Conservation (phyloP, 2,888 invertebrate species). For the Volucella inflata region DNA sequence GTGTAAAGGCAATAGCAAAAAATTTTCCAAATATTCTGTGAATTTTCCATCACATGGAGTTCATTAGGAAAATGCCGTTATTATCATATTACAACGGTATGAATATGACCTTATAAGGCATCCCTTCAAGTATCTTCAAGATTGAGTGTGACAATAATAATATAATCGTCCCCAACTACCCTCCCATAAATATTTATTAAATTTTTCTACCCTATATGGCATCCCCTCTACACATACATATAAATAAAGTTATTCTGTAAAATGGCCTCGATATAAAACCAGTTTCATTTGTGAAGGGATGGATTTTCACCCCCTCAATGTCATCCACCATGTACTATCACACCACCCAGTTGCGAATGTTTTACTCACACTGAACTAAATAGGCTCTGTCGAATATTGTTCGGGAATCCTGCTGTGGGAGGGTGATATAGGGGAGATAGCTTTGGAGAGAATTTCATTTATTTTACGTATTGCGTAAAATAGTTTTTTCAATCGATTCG, state of each 20-base stretch:
- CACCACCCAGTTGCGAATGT: conserved; percentile 13
- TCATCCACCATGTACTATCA: neutral
- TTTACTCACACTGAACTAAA: conserved; percentile 11
- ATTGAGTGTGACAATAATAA: conserved; percentile 54
- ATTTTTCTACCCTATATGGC: conserved; percentile 2
- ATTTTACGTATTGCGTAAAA: conserved; percentile 20
- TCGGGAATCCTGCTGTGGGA: neutral
- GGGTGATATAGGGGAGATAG: neutral
- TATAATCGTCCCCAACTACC: conserved; percentile 6
- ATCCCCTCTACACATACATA: neutral
- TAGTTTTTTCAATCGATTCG: conserved; percentile 41
- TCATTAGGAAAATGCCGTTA: conserved; percentile 51
- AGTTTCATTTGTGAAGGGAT: conserved; percentile 24
- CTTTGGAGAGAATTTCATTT: conserved; percentile 22
- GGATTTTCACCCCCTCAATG: neutral
- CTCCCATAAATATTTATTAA: conserved; percentile 31
- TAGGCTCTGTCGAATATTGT: neutral
- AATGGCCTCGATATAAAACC: conserved; percentile 63
- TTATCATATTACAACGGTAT: conserved; percentile 42
- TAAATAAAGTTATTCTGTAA: conserved; percentile 17
- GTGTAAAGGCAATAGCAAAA: neutral
- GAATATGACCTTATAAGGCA: conserved; percentile 43
- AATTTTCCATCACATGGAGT: conserved; percentile 37
- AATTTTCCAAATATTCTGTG: conserved; percentile 29
- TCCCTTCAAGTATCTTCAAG: conserved; percentile 16